Evolutionary conservation across 2,113 vertebrate genomes (phyloP).

Genomic region (Phaethon lepturus): DNA sequence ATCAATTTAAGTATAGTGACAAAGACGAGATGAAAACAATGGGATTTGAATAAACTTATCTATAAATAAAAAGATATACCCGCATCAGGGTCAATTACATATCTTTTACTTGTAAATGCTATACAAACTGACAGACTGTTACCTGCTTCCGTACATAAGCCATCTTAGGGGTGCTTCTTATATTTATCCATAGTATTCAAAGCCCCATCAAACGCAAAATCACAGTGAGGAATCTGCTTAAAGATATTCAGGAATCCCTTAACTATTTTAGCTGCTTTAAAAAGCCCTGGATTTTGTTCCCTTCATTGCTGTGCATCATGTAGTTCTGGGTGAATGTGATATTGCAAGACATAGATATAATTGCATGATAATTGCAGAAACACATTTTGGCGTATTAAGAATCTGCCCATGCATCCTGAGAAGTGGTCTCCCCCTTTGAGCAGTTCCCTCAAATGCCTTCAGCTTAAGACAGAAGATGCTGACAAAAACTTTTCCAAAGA

Average conservation of each 20-base stretch:
- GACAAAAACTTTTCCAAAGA: not conserved
- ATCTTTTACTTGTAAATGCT: not conserved
- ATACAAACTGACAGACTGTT: not conserved
- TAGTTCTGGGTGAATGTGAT: not conserved
- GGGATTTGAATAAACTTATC: not conserved
- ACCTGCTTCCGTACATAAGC: not conserved
- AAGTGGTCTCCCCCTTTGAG: not conserved
- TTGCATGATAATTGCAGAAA: not conserved
- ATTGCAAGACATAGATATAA: not conserved
- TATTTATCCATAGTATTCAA: not conserved
- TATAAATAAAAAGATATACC: not conserved
- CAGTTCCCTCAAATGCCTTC: not conserved
- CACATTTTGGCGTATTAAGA: not conserved
- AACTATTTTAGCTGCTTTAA: not conserved
- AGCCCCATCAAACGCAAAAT: not conserved
- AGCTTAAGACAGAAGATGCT: not conserved
- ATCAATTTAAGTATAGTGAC: not conserved
- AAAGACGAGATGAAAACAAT: not conserved
- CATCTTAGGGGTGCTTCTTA: too few species aligned
- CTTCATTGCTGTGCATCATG: not conserved
- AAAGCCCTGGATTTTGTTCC: not conserved
- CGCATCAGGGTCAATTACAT: not conserved
- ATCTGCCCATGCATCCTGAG: not conserved
- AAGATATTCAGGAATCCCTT: not conserved
- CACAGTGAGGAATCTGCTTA: not conserved